Evolutionary conservation across 2,113 vertebrate species (phyloP).

Genomic region (Tenebrosternarchus preto): DNA sequence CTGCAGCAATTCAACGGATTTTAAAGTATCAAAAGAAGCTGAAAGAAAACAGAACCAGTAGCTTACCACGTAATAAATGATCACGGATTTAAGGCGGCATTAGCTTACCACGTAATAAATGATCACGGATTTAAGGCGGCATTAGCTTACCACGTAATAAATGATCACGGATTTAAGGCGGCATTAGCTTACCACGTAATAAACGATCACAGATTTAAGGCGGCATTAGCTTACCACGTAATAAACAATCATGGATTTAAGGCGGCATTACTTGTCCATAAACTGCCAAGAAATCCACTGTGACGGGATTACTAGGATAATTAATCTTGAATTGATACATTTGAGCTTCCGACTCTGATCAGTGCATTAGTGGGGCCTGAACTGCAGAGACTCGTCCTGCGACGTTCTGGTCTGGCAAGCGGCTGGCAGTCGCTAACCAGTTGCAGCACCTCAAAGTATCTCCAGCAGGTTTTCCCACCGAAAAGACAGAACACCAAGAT

Average conservation of each 20-base stretch:
- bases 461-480: not conserved
- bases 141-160: slow-evolving; percentile 4
- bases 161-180: slow-evolving; percentile 17
- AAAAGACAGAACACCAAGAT: not conserved
- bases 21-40: slow-evolving; percentile 30
- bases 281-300: slow-evolving; percentile 22
- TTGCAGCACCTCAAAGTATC: not conserved
- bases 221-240: not conserved
- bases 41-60: not conserved
- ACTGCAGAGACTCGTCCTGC: not conserved
- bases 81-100: slow-evolving; percentile 34
- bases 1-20: slow-evolving; percentile 50
- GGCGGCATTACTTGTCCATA: not conserved
- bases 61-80: slow-evolving; percentile 5
- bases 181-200: slow-evolving; percentile 3
- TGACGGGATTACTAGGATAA: slow-evolving; percentile 19
- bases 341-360: not conserved
- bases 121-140: slow-evolving; percentile 22
- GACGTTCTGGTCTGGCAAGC: not conserved
- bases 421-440: not conserved
- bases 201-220: slow-evolving; percentile 23
- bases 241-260: slow-evolving; percentile 24
- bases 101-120: slow-evolving; percentile 6
- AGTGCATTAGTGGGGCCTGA: not conserved
- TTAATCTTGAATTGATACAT: not conserved